phyloP scores from a whole-genome alignment of 1,140 invertebrate species.

The Drosophila virilis region DNA sequence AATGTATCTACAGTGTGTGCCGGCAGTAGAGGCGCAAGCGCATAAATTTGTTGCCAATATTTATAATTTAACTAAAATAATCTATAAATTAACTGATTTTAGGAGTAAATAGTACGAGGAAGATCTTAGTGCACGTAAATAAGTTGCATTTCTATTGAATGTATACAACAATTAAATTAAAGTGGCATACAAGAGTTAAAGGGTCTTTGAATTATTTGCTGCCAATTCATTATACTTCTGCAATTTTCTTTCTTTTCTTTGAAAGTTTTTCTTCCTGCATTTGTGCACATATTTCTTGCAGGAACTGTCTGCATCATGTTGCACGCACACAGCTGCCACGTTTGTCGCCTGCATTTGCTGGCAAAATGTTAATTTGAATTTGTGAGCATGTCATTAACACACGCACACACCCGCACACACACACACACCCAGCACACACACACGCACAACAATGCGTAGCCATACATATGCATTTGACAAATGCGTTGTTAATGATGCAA shows the following conservation, averaged over 20 bases:
- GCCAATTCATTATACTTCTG: too few species aligned
- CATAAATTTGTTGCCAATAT: background rate
- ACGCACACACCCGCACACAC: conserved; percentile 30
- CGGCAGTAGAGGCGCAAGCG: conserved; percentile 17
- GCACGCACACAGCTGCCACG: conserved; percentile 44
- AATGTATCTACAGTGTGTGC: conserved; percentile 69
- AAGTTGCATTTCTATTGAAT: too few species aligned
- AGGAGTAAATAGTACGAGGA: background rate
- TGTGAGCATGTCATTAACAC: conserved; percentile 83
- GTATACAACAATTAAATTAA: too few species aligned
- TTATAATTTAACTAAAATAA: background rate
- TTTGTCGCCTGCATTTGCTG: conserved; percentile 72
- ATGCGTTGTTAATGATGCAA: conserved; percentile 82
- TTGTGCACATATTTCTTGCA: conserved; percentile 22
- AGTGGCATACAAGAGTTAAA: too few species aligned
- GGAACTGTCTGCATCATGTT: conserved; percentile 54
- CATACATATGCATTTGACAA: conserved; percentile 76
- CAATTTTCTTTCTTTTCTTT: background rate
- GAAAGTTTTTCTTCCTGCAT: background rate
- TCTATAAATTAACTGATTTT: too few species aligned
- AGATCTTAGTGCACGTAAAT: background rate
- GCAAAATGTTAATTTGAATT: conserved; percentile 83
- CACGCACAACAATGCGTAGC: conserved; percentile 48
- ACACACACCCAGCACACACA: conserved; percentile 22
- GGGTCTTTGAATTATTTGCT: too few species aligned